Percentiles rank a stretch among this genome's conserved stretches.
Evolutionary conservation across 53 echinoderm and acorn worm species (phyloP).

Genomic region (Paracentrotus lividus): DNA sequence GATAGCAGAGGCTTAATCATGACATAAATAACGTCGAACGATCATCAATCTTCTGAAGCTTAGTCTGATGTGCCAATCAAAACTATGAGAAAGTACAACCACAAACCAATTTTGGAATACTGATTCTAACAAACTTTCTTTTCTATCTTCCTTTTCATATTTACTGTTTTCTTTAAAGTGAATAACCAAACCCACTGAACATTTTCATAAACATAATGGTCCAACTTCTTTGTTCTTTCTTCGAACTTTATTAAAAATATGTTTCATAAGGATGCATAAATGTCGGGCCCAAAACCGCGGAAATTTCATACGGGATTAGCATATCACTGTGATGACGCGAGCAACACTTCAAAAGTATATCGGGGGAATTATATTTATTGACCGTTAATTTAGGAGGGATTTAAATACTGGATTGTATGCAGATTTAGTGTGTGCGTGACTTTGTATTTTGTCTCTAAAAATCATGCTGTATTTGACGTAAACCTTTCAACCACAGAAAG

Average conservation of each 20-base stretch:
- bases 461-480: constrained; percentile 23
- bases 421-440: constrained; percentile 12
- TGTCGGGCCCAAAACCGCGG: constrained; percentile 26
- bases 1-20: too few species aligned
- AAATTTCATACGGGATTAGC: constrained; percentile 13
- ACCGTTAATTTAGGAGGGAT: not conserved
- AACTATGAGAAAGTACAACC: too few species aligned
- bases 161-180: not conserved
- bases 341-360: not conserved
- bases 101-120: too few species aligned
- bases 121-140: too few species aligned
- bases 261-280: constrained; percentile 30
- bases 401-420: constrained; percentile 7
- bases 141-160: not conserved
- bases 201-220: not conserved
- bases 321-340: not conserved
- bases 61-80: too few species aligned
- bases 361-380: constrained; percentile 23
- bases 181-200: not conserved
- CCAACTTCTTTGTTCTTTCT: not conserved
- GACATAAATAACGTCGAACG: too few species aligned
- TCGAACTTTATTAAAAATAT: not conserved
- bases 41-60: too few species aligned
- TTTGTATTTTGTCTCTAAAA: not conserved
- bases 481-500: not conserved